Conservation (phyloP, 2,888 invertebrate genomes). For the Phrixothrix hirtus region DNA sequence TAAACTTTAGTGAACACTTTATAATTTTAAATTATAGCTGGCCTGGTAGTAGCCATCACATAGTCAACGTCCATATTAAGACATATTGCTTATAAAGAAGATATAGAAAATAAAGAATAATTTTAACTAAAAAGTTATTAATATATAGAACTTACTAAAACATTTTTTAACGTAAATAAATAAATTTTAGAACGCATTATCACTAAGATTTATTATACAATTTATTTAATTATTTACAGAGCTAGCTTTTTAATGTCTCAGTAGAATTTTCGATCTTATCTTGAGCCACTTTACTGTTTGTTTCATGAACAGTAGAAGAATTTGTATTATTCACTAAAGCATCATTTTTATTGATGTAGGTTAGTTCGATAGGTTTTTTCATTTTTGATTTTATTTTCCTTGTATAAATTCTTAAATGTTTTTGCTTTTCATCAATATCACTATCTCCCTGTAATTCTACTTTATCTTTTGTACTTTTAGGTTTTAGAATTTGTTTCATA, state of each 20-base stretch:
- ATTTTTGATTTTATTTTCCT: slow-evolving; percentile 5
- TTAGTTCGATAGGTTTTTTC: not conserved
- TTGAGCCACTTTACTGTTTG: no score
- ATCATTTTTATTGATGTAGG: not conserved
- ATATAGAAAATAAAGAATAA: no score
- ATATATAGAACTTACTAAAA: no score
- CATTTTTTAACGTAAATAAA: no score
- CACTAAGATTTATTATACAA: not conserved
- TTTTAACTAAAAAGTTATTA: no score
- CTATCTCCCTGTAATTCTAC: not conserved
- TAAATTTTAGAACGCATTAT: no score
- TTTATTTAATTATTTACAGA: not conserved
- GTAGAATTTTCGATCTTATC: not conserved
- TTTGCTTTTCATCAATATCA: slow-evolving; percentile 2
- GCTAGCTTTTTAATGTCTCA: not conserved
- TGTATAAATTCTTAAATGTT: slow-evolving; percentile 9
- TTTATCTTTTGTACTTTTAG: slow-evolving; percentile 13
- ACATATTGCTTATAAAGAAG: no score
- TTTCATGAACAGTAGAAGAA: no score
- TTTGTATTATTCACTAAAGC: not conserved
- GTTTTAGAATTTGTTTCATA: slow-evolving; percentile 56
- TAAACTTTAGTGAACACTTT: no score
- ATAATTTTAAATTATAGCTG: no score
- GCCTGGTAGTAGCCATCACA: no score
- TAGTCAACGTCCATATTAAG: no score